Conservation (phyloP, 2,888 invertebrate genomes). For the Epiblema foenella region DNA sequence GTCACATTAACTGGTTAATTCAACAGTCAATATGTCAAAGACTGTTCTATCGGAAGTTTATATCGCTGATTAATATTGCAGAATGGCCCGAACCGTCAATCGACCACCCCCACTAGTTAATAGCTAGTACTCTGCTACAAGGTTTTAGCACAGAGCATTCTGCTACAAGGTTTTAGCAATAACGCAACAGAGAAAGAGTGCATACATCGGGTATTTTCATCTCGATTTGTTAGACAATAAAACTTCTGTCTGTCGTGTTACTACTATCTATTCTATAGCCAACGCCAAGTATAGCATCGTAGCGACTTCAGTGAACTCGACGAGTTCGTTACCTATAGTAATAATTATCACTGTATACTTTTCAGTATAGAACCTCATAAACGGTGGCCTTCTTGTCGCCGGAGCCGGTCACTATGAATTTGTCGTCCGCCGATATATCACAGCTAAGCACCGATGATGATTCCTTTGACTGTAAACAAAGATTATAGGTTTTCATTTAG, state of each 20-base stretch:
- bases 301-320: neutral
- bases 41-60: too few species aligned
- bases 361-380: conserved; percentile 96
- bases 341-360: conserved; percentile 38
- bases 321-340: conserved; percentile 36
- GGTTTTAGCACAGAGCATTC: too few species aligned
- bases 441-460: conserved; percentile 99
- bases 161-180: too few species aligned
- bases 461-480: conserved; percentile 92
- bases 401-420: conserved; percentile 98
- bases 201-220: neutral
- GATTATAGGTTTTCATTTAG: conserved; percentile 42
- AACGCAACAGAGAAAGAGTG: too few species aligned
- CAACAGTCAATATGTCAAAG: too few species aligned
- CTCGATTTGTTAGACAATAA: neutral
- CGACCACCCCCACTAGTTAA: too few species aligned
- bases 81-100: too few species aligned
- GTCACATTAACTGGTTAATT: too few species aligned
- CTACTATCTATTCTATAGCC: neutral
- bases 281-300: neutral
- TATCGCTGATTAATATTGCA: too few species aligned
- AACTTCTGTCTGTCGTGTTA: neutral
- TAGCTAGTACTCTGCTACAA: too few species aligned
- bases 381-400: conserved; percentile 99
- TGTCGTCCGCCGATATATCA: conserved; percentile 99